Conservation (phyloP, 2,113 vertebrate genomes). For the Pseudonaja textilis region DNA sequence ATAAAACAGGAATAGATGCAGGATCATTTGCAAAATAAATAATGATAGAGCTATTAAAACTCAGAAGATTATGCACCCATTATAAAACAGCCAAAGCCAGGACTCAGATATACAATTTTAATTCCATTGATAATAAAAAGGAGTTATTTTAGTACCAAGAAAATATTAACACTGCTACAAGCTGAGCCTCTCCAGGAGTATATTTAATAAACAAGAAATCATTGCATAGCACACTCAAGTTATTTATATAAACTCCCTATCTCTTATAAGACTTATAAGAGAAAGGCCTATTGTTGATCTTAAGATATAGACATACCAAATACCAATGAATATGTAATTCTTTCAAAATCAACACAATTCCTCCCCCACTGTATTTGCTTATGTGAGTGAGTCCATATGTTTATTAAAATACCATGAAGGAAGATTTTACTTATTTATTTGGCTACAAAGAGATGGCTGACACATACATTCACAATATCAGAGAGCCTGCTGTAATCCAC, state of each 20-base stretch:
- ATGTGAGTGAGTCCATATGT: background rate
- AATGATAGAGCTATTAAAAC: background rate
- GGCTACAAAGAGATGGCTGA: background rate
- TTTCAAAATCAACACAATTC: background rate
- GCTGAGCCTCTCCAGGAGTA: background rate
- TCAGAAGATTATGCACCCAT: background rate
- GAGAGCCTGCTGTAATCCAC: background rate
- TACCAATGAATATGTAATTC: background rate
- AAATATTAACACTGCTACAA: background rate
- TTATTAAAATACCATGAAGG: background rate
- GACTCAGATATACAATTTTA: background rate
- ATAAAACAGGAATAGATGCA: background rate
- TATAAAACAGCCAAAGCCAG: background rate
- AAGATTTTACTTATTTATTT: background rate
- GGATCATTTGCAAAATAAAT: background rate
- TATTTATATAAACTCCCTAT: background rate
- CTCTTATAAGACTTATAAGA: background rate
- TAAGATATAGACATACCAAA: background rate
- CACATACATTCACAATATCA: background rate
- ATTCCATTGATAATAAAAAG: background rate
- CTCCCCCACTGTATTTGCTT: background rate
- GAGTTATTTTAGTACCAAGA: background rate
- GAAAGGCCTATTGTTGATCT: background rate
- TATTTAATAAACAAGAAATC: background rate
- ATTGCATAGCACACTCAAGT: background rate